These are phyloP conservation scores for Dysidea cf. avara DNA, from an alignment of 37 sponge, comb jelly and placozoan genomes.

Conservation along the genomic window DNA sequence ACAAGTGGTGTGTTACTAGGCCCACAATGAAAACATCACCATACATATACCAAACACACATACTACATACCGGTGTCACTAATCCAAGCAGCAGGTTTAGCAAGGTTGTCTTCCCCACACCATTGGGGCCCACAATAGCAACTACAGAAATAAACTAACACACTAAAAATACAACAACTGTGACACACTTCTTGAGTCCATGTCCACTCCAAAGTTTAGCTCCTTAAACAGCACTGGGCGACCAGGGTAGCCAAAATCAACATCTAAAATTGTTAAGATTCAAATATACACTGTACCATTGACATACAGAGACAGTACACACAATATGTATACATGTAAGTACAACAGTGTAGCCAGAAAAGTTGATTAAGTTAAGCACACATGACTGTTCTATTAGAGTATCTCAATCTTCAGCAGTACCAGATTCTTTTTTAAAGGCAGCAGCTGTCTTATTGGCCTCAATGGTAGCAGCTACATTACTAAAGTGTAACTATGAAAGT, in stretches of 20 bases:
- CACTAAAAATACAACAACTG: conserved; percentile 13
- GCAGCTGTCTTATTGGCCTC: no score
- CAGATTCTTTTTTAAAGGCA: no score
- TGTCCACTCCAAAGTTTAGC: conserved; percentile 94
- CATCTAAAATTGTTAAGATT: conserved; percentile 75
- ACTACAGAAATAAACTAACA: conserved; percentile 35
- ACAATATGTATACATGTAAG: no score
- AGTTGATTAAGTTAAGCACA: no score
- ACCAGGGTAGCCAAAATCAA: conserved; percentile 80
- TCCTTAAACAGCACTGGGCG: conserved; percentile 69
- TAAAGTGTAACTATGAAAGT: no score
- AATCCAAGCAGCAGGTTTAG: conserved; percentile 86
- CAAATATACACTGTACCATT: no score
- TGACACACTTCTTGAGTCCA: conserved; percentile 82
- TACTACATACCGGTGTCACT: conserved; percentile 73
- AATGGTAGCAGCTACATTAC: no score
- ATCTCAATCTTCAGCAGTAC: no score
- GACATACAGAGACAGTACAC: no score
- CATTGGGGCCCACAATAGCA: conserved; percentile 99
- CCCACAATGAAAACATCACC: neutral
- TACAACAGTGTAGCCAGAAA: no score
- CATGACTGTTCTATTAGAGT: no score
- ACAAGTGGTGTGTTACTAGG: neutral
- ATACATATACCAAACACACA: no score
- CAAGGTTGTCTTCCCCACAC: conserved; percentile 95